A percentile compares a stretch with the other conserved stretches of the same genome.
Conservation (phyloP, 1,140 invertebrate genomes). For the Brevipalpus yothersi region DNA sequence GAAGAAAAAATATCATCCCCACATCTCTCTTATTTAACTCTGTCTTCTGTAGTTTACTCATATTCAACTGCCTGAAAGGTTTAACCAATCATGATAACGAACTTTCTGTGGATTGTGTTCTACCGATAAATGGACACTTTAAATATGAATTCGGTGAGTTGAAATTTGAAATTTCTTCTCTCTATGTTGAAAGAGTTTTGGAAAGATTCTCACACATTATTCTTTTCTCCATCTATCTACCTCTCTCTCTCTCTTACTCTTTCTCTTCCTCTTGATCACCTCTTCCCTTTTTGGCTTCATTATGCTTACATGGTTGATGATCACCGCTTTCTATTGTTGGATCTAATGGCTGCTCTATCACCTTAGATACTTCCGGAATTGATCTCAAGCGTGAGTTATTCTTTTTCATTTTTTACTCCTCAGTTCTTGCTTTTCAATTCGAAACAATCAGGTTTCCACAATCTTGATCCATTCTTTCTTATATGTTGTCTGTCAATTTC, state of each 20-base stretch:
- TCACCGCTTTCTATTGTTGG: neutral
- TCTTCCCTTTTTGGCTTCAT: neutral
- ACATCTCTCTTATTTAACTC: neutral
- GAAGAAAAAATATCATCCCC: neutral
- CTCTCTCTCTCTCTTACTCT: neutral
- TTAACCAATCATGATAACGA: neutral
- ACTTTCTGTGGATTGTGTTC: neutral
- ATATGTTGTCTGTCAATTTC: neutral
- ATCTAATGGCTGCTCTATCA: neutral
- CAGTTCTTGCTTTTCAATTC: no score
- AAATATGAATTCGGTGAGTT: conserved; percentile 1
- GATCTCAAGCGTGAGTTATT: neutral
- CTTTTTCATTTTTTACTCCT: neutral
- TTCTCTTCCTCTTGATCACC: neutral
- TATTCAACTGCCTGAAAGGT: neutral
- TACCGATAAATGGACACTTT: neutral
- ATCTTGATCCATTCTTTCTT: neutral
- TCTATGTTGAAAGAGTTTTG: neutral
- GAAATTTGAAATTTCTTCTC: neutral
- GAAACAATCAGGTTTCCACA: no score
- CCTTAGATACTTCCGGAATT: neutral
- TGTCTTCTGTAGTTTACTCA: neutral
- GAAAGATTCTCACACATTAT: neutral
- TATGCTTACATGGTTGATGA: neutral
- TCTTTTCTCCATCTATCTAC: neutral